Conservation (phyloP, 2,888 invertebrate genomes). For the Heliconius aoede region DNA sequence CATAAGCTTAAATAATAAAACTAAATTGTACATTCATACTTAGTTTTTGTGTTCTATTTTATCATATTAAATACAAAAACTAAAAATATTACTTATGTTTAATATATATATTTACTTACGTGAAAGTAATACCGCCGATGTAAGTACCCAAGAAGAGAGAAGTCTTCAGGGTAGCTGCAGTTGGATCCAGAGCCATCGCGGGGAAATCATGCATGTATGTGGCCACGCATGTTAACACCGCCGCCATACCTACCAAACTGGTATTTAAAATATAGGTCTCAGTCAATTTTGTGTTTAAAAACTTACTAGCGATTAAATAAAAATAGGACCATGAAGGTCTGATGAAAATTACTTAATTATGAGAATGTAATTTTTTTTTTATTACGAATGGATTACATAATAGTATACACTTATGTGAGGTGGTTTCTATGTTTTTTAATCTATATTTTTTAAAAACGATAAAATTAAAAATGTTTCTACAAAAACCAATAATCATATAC, state of each 20-base stretch:
- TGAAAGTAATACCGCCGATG: conserved; percentile 95
- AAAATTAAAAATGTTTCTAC: neutral
- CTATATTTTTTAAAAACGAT: neutral
- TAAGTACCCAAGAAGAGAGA: conserved; percentile 94
- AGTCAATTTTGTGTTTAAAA: neutral
- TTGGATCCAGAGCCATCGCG: conserved; percentile 91
- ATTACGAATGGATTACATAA: too few relatives aligned
- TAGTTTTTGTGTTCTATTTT: too few relatives aligned
- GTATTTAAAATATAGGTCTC: conserved; percentile 28
- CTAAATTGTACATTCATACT: too few relatives aligned
- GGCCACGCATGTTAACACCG: conserved; percentile 92
- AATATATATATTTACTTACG: conserved; percentile 70
- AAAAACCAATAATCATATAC: neutral
- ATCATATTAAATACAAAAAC: too few relatives aligned
- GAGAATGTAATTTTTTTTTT: too few relatives aligned
- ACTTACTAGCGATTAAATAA: neutral
- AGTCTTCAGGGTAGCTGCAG: conserved; percentile 91
- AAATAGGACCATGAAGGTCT: neutral
- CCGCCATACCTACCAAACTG: conserved; percentile 94
- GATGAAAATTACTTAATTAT: too few relatives aligned
- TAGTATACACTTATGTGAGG: too few relatives aligned
- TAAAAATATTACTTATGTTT: too few relatives aligned
- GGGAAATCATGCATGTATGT: conserved; percentile 94
- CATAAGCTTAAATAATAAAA: too few relatives aligned
- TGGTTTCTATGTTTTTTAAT: neutral